Base-by-base conservation (phyloP, 2,113 vertebrate species). In the Oxyura jamaicensis region DNA sequence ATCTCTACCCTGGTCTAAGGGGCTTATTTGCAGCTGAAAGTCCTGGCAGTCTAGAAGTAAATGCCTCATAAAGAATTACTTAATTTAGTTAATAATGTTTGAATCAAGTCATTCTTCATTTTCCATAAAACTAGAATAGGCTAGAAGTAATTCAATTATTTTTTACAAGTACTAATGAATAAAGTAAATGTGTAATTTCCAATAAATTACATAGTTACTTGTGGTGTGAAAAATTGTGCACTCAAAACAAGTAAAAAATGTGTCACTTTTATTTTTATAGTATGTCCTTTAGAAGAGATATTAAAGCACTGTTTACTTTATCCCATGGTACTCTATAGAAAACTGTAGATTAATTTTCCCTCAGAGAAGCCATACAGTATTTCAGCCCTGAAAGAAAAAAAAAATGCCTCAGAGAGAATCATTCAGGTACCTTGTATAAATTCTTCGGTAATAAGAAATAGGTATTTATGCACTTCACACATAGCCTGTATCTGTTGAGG, bases 61-160 rank as follows among this genome's bases (percentile, higher is more conserved):
- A 92, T 90, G 56, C 84, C 91, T 93, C 84, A 50, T 94, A 96
- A 97, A 97, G 91, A 68, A 83, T 93, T 92, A 86, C 56, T 96
- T 96, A 88, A 95, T 94, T 95, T 95, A 86, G 87, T 93, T 95
- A 97, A 96, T 93, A 96, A 95, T 90, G 79, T 78, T 94, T 96
- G 84, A 97, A 95, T 93, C 93, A 96, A 86, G 83, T 84, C 89
- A 92, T 95, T 96, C 92, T 96, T 97, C 83, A 91, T 90, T 95
- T 95, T 94, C 74, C 80, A 94, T 97, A 96, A 97, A 97, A 91
- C 67, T 90, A 97, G 96, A 96, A 95, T 83, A 66, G 55, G 90
- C 95, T 89, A 96, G 74, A 86, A 88, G 88, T 81, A 91, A 96
- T 96, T 92, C 68, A 95, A 76, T 87, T 79, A 89, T 79, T 93